A percentile compares a stretch with the other conserved stretches of the same genome.
Conservation (phyloP, 2,113 vertebrate species). For the Myrmophylax atrothorax region DNA sequence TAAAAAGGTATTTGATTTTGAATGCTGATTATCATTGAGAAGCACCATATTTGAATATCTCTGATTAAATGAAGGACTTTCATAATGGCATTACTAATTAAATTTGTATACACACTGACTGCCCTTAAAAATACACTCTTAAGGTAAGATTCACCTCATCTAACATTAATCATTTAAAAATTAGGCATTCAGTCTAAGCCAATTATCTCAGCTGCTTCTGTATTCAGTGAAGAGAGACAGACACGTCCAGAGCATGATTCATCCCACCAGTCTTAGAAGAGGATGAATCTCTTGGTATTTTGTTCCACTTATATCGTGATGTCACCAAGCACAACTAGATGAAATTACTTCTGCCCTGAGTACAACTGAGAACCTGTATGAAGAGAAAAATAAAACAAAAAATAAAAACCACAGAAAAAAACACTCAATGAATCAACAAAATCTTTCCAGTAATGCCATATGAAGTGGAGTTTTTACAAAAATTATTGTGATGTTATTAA, state of each 20-base stretch:
- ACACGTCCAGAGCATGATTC: neutral
- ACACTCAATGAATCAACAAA: neutral
- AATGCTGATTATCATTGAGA: neutral
- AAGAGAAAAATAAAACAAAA: neutral
- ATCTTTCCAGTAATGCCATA: neutral
- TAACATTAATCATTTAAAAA: constrained; percentile 54
- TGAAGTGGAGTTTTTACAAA: neutral
- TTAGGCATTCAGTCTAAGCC: constrained; percentile 11
- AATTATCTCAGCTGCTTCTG: constrained; percentile 20
- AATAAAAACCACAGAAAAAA: neutral
- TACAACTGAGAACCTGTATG: neutral
- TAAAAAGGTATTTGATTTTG: constrained; percentile 2
- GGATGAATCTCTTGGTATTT: neutral
- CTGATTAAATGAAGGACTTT: constrained; percentile 50
- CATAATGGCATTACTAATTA: constrained; percentile 35
- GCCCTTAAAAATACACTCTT: constrained; percentile 46
- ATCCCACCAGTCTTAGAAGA: neutral
- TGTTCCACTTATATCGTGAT: neutral
- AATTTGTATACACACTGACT: constrained; percentile 46
- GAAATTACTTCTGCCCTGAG: neutral
- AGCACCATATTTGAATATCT: constrained; percentile 1
- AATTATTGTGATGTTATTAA: neutral
- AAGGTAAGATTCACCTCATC: constrained; percentile 33
- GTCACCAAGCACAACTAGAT: neutral
- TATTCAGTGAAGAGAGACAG: neutral